Conservation (phyloP, 2,888 invertebrate species). For the Boloria euphrosyne region DNA sequence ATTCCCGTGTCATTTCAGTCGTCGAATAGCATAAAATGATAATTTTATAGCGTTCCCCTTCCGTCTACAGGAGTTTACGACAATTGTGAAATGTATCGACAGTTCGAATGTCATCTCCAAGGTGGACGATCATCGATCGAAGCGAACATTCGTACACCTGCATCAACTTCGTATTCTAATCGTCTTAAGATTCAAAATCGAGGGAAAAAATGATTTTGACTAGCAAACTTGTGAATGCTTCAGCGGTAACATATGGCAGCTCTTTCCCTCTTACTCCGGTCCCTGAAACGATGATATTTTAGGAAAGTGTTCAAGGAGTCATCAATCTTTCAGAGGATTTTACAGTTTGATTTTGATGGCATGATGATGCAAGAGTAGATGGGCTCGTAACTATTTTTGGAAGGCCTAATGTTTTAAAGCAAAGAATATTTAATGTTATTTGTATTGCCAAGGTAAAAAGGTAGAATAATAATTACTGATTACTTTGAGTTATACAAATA, state of each 20-base stretch:
- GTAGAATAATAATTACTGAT: neutral
- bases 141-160: conserved; percentile 32
- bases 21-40: conserved; percentile 82
- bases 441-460: neutral
- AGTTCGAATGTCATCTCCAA: conserved; percentile 77
- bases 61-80: conserved; percentile 79
- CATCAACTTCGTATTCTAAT: conserved; percentile 44
- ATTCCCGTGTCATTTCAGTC: conserved; percentile 82
- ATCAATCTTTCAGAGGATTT: conserved; percentile 77
- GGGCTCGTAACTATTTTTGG: conserved; percentile 31
- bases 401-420: conserved; percentile 10
- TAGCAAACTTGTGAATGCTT: conserved; percentile 28
- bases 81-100: conserved; percentile 83
- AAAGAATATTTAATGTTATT: conserved; percentile 3
- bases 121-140: conserved; percentile 52
- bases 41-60: conserved; percentile 81
- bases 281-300: conserved; percentile 62
- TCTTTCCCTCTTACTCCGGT: conserved; percentile 51
- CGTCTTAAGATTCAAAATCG: conserved; percentile 53
- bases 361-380: conserved; percentile 22
- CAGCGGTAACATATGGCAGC: conserved; percentile 63
- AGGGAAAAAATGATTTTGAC: conserved; percentile 18
- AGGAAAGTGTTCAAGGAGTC: conserved; percentile 61
- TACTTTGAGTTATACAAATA: neutral
- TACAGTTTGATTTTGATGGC: conserved; percentile 51